Base-by-base conservation (phyloP, 2,888 invertebrate species). In the Volucella bombylans region DNA sequence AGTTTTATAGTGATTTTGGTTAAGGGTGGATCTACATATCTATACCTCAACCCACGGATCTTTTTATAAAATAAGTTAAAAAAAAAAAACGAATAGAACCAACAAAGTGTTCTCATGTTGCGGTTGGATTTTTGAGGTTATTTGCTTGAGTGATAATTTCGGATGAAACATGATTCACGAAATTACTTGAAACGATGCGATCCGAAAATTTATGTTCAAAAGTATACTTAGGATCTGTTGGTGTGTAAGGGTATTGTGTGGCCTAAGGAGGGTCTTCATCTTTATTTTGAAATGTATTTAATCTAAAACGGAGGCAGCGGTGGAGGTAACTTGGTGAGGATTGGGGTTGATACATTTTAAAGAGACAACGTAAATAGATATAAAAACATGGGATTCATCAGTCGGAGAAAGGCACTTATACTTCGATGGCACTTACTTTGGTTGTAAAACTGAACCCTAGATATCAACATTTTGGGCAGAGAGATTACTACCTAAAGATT, bases 91-190 rank as follows among this genome's bases (percentile, higher is more conserved):
- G 14, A 49, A 52, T 50, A 64, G 31, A 39, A 38, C 68, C 12
- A 41, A 55, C 54, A 73, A 73, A 83, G 64, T 65, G 59, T 54
- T 76, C 43, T 43, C 64, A 55, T 79, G 74, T 71, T 79, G 61
- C 71, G 74, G 69, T 43, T 57, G 68, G 72, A 77, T 71, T 74
- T 62, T 67, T 62, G 55, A 55, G 74, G 79, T 83, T 83, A 79
- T 83, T 79, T 83, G 83, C 83, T 80, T 83, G 74, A 83, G 74
- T 71, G 83, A 83, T 83, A 79, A 83, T 83, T 83, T 83, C 23
- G 71, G 83, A 76, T 76, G 83, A 79, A 79, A 59, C 79, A 83
- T 76, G 79, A 79, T 83, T 82, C 64, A 39, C 57, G 64, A 73
- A 82, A 82, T 76, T 61, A 59, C 62, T 62, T 10, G 55, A 57